Base-by-base conservation (phyloP, 1,140 invertebrate genomes). In the Formica selysi region DNA sequence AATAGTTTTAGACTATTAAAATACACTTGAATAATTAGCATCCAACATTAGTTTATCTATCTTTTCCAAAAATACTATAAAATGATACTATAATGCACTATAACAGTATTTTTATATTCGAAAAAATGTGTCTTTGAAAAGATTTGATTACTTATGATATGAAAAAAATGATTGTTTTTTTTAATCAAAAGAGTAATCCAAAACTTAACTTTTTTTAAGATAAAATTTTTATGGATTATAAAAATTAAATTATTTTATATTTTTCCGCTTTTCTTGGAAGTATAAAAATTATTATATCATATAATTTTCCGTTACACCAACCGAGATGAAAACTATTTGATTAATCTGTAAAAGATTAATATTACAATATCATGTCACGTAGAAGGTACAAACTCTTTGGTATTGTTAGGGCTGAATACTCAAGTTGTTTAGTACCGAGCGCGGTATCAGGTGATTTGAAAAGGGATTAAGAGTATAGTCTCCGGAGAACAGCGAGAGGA, bases 401-500 rank as follows among this genome's bases (percentile, higher is more conserved):
- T 41, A 19, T 16, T 11, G 22, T 41, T 59, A 29, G 19, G 22
- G 19, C 3, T 57, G 29, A 71, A 26, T 8, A 54, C 32, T 13
- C 2, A 38, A 68, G 67, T 70, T 71, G 16, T 3, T 11, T 29
- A 22, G 6, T 57, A 41, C 1, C 13, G 16, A 68, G 26, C 3
- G 38, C n/a, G n/a, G 11, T 16, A 68, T 5, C 19, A n/a, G 3
- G 2, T 36, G 36, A 11, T 22, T 16, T 16, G 13, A 11, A 57
- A 26, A 70, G 32, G 32, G n/a, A 10, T 41, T 65, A 70, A 57
- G 36, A 38, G 32, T 41, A 22, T 22, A 29, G 19, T 2, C 13
- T 38, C 5, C 10, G 41, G 36, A 80, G 48, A 80, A 13, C 13
- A 80, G 13, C 65, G 36, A 71, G 57, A 80, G 48, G 32, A n/a